A percentile compares a stretch with the other conserved stretches of the same genome.
phyloP scores from a whole-genome alignment of 2,888 invertebrate species.

The Melangyna quadrimaculata region DNA sequence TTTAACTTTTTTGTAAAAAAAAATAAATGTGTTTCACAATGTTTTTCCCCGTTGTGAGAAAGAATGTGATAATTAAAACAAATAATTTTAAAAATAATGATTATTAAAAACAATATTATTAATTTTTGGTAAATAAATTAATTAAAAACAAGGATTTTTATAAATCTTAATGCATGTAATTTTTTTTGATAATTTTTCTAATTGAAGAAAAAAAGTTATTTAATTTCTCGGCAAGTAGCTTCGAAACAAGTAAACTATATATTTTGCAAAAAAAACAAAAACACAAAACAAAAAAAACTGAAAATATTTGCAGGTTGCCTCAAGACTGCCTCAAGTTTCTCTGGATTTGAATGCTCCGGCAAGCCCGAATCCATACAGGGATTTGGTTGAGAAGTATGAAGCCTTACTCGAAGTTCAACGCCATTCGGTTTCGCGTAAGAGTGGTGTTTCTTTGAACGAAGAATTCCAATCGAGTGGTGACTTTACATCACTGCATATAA shows the following conservation, averaged over 20 bases:
- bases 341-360: constrained; percentile 78
- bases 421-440: constrained; percentile 83
- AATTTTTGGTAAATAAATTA: constrained; percentile 47
- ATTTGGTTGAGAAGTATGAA: constrained; percentile 92
- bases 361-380: constrained; percentile 87
- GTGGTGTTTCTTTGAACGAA: constrained; percentile 81
- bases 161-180: constrained; percentile 54
- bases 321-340: constrained; percentile 74
- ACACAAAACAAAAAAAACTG: constrained; percentile 45
- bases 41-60: constrained; percentile 39
- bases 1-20: constrained; percentile 28
- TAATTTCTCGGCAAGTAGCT: constrained; percentile 68
- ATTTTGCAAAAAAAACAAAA: constrained; percentile 37
- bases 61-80: constrained; percentile 57
- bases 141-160: constrained; percentile 7
- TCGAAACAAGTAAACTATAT: constrained; percentile 33
- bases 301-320: constrained; percentile 74
- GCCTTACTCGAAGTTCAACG: constrained; percentile 90
- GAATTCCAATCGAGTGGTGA: constrained; percentile 89
- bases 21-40: constrained; percentile 53
- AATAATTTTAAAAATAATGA: constrained; percentile 30
- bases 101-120: constrained; percentile 20
- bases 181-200: constrained; percentile 26
- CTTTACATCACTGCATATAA: constrained; percentile 80
- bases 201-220: constrained; percentile 46